These are phyloP conservation scores for Crypturellus tataupa DNA, from an alignment of 2,797 vertebrate genomes.

Conservation along the genomic window DNA sequence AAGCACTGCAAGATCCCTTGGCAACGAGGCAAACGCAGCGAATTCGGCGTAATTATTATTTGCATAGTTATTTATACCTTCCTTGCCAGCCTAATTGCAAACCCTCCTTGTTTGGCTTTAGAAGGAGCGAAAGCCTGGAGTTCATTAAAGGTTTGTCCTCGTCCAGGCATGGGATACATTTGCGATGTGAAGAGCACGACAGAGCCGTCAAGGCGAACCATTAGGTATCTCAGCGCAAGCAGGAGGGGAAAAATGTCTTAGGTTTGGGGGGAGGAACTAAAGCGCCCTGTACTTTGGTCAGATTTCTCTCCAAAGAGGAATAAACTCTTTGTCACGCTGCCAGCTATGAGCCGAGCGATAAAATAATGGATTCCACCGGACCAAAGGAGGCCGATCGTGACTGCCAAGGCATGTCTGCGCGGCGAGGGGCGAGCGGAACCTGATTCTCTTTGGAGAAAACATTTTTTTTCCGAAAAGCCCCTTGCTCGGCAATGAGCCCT, in stretches of 20 bases:
- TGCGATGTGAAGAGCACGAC: constrained; percentile 4
- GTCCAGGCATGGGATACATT: background rate
- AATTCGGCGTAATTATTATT: constrained; percentile 27
- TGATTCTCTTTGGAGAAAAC: constrained; percentile 74
- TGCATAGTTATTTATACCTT: background rate
- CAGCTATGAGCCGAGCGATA: constrained; percentile 61
- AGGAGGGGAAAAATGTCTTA: constrained; percentile 25
- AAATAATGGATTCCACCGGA: constrained; percentile 72
- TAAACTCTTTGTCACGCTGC: constrained; percentile 68
- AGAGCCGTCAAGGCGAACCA: constrained; percentile 9
- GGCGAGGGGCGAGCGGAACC: constrained; percentile 64
- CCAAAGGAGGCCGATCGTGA: constrained; percentile 69
- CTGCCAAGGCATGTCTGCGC: constrained; percentile 71
- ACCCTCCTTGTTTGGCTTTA: background rate
- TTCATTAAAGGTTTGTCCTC: constrained; percentile 17
- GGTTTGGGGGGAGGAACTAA: constrained; percentile 30
- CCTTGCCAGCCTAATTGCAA: background rate
- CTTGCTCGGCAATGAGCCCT: constrained; percentile 67
- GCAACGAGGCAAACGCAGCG: background rate
- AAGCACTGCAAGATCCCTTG: background rate
- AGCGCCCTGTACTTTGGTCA: constrained; percentile 26
- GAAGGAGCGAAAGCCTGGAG: constrained; percentile 11
- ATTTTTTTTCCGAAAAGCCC: constrained; percentile 59
- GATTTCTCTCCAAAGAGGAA: constrained; percentile 55
- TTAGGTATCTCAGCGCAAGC: constrained; percentile 22